phyloP scores from a whole-genome alignment of 2,888 invertebrate genomes.

The Synanthedon formicaeformis region DNA sequence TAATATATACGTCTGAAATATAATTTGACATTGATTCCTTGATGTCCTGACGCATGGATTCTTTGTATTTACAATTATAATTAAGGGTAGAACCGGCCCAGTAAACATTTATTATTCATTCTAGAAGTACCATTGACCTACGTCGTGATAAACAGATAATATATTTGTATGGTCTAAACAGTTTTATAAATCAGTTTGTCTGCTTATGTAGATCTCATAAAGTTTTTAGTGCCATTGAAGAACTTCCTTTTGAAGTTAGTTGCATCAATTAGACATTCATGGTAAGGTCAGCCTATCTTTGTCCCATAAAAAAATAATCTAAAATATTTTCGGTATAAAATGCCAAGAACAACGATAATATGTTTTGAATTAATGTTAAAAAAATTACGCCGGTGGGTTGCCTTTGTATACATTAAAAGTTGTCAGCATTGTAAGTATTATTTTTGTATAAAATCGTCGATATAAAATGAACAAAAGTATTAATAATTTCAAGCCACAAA shows the following conservation, averaged over 20 bases:
- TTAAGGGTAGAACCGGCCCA: slow-evolving; percentile 18
- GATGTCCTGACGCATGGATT: slow-evolving; percentile 27
- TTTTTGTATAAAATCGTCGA: no score
- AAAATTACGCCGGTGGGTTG: not conserved
- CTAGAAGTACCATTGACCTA: slow-evolving; percentile 27
- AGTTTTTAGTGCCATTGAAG: no score
- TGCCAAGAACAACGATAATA: no score
- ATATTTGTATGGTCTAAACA: not conserved
- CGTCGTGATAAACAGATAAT: slow-evolving; percentile 8
- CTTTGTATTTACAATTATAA: slow-evolving; percentile 45
- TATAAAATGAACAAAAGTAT: not conserved
- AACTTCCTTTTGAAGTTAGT: no score
- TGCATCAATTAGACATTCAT: no score
- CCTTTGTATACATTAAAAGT: not conserved
- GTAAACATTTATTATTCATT: slow-evolving; percentile 34
- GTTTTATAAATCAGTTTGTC: no score
- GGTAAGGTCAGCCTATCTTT: no score
- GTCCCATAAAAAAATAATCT: no score
- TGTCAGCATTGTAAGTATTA: not conserved
- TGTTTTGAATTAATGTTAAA: not conserved
- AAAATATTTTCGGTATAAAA: no score
- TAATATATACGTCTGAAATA: not conserved
- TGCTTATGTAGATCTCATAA: no score
- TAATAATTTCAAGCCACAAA: not conserved
- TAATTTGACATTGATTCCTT: not conserved